Evolutionary conservation across 2,113 vertebrate genomes (phyloP).

Genomic region (Strix uralensis): DNA sequence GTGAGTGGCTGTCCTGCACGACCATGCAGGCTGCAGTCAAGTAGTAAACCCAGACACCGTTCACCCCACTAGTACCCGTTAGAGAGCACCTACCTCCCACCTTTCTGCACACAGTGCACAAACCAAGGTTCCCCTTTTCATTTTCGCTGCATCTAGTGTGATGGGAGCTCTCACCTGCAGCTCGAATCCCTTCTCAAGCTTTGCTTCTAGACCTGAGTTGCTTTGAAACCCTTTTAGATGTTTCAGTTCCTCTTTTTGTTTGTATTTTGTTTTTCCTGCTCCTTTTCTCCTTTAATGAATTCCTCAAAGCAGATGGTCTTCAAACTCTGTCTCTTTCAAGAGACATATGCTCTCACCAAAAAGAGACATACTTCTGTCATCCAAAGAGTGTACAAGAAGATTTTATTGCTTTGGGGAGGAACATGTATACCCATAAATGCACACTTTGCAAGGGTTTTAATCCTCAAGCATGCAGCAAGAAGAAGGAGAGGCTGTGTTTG

Average conservation of each 20-base stretch:
- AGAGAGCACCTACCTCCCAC: not conserved
- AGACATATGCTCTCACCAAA: not conserved
- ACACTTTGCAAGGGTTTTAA: not conserved
- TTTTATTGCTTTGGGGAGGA: not conserved
- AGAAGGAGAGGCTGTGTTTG: not conserved
- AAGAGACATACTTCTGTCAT: not conserved
- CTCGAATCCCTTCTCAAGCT: not conserved
- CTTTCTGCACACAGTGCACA: fast-evolving
- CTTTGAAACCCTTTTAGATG: not conserved
- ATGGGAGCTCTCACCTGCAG: not conserved
- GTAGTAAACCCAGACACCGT: too few relatives aligned
- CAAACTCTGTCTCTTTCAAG: not conserved
- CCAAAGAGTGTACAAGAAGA: not conserved
- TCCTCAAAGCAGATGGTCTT: not conserved
- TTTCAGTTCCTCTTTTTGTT: not conserved
- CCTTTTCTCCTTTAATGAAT: not conserved
- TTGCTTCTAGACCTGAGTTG: not conserved
- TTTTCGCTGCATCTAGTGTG: not conserved
- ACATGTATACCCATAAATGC: not conserved
- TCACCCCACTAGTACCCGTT: fast-evolving
- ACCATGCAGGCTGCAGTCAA: fast-evolving
- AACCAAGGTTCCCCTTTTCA: not conserved
- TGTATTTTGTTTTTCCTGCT: not conserved
- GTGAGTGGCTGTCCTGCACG: too few relatives aligned
- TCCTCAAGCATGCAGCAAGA: not conserved